Evolutionary conservation across 2,888 invertebrate species (phyloP).

Genomic region (Elysia crispata): DNA sequence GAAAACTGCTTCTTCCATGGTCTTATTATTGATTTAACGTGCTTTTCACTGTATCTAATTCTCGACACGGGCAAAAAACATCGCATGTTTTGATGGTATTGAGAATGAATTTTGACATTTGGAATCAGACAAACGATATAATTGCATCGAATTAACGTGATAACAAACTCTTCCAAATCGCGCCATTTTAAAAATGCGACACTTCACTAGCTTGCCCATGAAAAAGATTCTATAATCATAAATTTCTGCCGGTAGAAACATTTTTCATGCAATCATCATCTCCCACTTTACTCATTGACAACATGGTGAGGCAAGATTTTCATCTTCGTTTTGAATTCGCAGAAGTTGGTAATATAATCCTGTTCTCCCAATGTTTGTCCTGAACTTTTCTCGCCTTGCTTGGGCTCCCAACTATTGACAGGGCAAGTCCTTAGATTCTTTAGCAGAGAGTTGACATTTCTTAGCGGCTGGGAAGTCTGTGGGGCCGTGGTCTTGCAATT

Average conservation of each 20-base stretch:
- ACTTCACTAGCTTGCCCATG: too few relatives aligned
- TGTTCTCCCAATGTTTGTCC: constrained; percentile 20
- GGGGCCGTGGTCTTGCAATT: constrained; percentile 10
- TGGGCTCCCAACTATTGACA: not conserved
- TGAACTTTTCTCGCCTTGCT: too few relatives aligned
- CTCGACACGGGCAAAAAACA: too few relatives aligned
- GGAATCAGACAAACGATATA: not conserved
- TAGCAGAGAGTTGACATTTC: constrained; percentile 12
- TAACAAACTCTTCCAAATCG: too few relatives aligned
- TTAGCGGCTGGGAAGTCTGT: not conserved
- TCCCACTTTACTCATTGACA: constrained; percentile 10
- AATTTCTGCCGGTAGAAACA: too few relatives aligned
- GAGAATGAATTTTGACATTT: not conserved
- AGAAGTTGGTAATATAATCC: constrained; percentile 39
- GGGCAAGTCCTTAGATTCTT: not conserved
- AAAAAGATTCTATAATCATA: too few relatives aligned
- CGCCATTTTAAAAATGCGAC: too few relatives aligned
- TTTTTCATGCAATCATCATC: too few relatives aligned
- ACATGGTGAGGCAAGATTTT: constrained; percentile 35
- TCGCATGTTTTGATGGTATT: constrained; percentile 17
- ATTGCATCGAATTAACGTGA: not conserved
- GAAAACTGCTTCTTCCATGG: too few relatives aligned
- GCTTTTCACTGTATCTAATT: too few relatives aligned
- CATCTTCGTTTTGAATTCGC: constrained; percentile 30
- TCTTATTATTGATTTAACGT: too few relatives aligned